Evolutionary conservation across 2,797 vertebrate genomes (phyloP).

Genomic region (Momotus momota): DNA sequence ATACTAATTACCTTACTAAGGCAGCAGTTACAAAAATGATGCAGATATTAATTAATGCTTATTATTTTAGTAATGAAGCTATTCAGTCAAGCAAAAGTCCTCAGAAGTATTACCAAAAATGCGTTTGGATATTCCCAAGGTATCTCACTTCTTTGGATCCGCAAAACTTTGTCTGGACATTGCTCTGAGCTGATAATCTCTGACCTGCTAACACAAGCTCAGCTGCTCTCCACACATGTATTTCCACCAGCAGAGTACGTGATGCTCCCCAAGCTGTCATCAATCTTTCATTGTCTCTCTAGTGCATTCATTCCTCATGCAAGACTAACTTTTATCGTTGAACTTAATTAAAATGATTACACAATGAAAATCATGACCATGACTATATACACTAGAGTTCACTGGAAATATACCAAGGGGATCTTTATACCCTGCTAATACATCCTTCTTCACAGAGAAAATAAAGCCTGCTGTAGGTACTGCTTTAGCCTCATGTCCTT

Average conservation of each 20-base stretch:
- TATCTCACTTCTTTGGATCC: background rate
- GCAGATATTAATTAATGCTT: conserved; percentile 78
- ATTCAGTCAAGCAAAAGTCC: conserved; percentile 64
- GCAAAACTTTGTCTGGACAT: background rate
- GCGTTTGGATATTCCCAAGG: conserved; percentile 12
- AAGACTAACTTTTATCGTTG: conserved; percentile 74
- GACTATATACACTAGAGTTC: conserved; percentile 40
- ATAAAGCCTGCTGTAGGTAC: background rate
- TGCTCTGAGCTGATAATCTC: background rate
- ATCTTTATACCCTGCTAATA: background rate
- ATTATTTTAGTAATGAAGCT: conserved; percentile 75
- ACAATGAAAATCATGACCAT: conserved; percentile 69
- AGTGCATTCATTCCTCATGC: conserved; percentile 68
- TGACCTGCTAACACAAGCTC: conserved; percentile 18
- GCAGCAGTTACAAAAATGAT: conserved; percentile 75
- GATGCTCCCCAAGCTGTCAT: conserved; percentile 42
- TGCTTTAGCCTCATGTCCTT: background rate
- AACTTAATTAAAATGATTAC: conserved; percentile 81
- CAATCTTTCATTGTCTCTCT: conserved; percentile 67
- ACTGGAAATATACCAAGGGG: conserved; percentile 6
- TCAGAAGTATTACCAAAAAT: conserved; percentile 23
- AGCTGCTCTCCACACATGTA: background rate
- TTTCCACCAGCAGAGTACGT: conserved; percentile 27
- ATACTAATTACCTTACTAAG: conserved; percentile 81
- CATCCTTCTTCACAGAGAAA: background rate